Evolutionary conservation across 2,888 invertebrate species (phyloP).

Genomic region (Saturnia japonica): DNA sequence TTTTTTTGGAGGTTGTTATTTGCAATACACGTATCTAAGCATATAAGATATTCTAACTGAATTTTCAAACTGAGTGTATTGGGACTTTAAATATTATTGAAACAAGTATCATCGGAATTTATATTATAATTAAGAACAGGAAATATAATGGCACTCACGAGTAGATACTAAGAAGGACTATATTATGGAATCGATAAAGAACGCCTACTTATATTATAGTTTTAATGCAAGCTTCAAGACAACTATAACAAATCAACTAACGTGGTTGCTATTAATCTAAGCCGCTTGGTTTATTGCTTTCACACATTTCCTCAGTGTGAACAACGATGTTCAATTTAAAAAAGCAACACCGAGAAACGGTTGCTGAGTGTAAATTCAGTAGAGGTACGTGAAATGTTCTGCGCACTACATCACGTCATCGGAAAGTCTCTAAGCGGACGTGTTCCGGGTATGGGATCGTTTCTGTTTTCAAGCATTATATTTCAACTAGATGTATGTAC

Average conservation of each 20-base stretch:
- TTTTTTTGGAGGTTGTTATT: no score
- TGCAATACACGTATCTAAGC: no score
- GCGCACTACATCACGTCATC: slow-evolving; percentile 9
- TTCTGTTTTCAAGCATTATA: not conserved
- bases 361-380: slow-evolving; percentile 4
- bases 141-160: no score
- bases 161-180: no score
- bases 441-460: not conserved
- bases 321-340: not conserved
- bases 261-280: not conserved
- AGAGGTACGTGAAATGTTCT: not conserved
- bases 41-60: no score
- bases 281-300: not conserved
- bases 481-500: not conserved
- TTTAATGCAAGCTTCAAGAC: not conserved
- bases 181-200: no score
- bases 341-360: not conserved
- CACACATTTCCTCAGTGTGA: not conserved
- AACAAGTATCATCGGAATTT: no score
- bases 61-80: no score
- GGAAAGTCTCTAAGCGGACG: not conserved
- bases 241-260: not conserved
- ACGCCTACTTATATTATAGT: no score
- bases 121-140: no score
- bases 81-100: no score